Percentiles rank a stretch among this genome's conserved stretches.
These are phyloP conservation scores for Cariama cristata DNA, from an alignment of 2,113 vertebrate genomes.

Conservation along the genomic window DNA sequence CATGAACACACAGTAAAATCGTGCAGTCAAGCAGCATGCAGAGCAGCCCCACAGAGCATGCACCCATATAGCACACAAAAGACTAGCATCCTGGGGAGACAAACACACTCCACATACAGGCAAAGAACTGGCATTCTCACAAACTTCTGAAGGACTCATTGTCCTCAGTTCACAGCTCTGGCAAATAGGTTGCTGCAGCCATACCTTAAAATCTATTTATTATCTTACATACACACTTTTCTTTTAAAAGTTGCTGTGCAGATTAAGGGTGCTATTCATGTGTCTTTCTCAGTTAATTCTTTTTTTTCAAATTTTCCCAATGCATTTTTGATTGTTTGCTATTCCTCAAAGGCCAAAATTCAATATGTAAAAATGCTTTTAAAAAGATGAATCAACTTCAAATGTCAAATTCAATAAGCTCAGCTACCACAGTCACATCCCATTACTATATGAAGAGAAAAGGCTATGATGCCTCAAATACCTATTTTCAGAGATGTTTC, in stretches of 20 bases:
- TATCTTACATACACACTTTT: not conserved
- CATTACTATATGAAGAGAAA: conserved; percentile 28
- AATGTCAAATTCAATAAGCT: conserved; percentile 62
- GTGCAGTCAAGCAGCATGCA: accelerated
- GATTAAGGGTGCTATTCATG: not conserved
- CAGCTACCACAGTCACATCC: not conserved
- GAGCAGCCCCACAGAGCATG: not conserved
- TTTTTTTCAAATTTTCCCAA: not conserved
- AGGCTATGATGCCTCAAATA: conserved; percentile 39
- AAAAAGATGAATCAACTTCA: conserved; percentile 49
- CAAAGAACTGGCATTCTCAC: not conserved
- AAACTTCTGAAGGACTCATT: not conserved
- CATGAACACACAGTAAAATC: not conserved
- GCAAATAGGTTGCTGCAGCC: not conserved
- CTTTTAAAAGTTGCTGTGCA: not conserved
- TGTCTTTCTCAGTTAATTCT: not conserved
- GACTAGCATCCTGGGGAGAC: accelerated
- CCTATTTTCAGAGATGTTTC: conserved; percentile 23
- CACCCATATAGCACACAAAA: not conserved
- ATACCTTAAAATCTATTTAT: not conserved
- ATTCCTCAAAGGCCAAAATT: conserved; percentile 43
- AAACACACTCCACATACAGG: not conserved
- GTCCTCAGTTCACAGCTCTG: not conserved
- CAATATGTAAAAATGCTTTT: conserved; percentile 53
- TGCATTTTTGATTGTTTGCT: conserved; percentile 39